Evolutionary conservation across 2,113 vertebrate species (phyloP).

Genomic region (Otus sunia): DNA sequence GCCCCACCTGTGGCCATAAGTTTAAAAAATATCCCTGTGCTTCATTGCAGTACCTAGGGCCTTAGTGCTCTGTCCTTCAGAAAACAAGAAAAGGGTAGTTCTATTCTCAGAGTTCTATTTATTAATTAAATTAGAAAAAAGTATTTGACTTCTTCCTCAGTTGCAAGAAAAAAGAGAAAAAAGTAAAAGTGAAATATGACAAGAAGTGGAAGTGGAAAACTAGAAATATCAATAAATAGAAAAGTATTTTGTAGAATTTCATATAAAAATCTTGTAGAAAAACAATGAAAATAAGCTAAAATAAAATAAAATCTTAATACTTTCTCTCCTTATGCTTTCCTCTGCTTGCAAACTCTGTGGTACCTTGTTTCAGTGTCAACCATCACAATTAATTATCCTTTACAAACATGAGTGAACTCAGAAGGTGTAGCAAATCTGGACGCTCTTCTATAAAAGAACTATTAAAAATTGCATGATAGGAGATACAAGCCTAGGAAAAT

Average conservation of each 20-base stretch:
- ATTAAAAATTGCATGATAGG: neutral
- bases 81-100: neutral
- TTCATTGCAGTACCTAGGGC: neutral
- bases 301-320: neutral
- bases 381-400: neutral
- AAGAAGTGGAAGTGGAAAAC: neutral
- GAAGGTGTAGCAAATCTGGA: neutral
- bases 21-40: neutral
- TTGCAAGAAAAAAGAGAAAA: neutral
- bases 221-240: neutral
- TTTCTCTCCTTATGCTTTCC: neutral
- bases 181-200: neutral
- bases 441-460: neutral
- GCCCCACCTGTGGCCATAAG: rapidly evolving
- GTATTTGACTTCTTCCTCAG: neutral
- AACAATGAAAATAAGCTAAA: neutral
- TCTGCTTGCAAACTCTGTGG: neutral
- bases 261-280: neutral
- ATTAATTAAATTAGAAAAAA: neutral
- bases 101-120: neutral
- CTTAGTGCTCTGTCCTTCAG: neutral
- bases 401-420: neutral
- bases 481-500: neutral
- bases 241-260: neutral
- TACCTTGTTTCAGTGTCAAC: neutral